Evolutionary conservation across 2,888 invertebrate species (phyloP).

Genomic region (Adela reaumurella): DNA sequence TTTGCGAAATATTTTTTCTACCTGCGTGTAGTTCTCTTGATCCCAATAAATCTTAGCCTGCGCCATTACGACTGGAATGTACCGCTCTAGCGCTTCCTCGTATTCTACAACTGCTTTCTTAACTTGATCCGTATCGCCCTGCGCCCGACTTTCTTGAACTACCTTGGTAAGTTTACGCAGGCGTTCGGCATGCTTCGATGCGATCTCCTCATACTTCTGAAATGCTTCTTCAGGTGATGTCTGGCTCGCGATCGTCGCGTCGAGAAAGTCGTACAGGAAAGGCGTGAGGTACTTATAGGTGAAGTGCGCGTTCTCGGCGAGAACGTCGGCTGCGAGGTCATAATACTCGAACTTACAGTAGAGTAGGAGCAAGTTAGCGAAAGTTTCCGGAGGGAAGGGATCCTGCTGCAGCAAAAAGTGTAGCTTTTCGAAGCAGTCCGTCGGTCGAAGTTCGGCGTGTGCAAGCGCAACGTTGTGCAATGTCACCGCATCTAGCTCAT

Average conservation of each 20-base stretch:
- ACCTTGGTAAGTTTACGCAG: constrained; percentile 89
- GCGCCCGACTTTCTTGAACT: constrained; percentile 87
- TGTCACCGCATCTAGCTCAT: constrained; percentile 96
- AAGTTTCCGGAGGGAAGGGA: constrained; percentile 96
- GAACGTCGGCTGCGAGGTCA: constrained; percentile 94
- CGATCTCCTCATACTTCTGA: constrained; percentile 91
- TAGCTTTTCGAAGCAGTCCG: constrained; percentile 85
- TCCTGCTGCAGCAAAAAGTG: constrained; percentile 90
- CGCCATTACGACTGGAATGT: constrained; percentile 98
- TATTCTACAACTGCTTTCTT: constrained; percentile 89
- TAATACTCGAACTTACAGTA: constrained; percentile 98
- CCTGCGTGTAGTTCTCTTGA: constrained; percentile 90
- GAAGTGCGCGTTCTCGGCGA: constrained; percentile 95
- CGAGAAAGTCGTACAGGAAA: constrained; percentile 92
- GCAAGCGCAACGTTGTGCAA: constrained; percentile 93
- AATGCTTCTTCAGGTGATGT: constrained; percentile 96
- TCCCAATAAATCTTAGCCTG: constrained; percentile 99
- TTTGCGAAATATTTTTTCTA: constrained; percentile 94
- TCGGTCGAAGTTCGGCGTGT: constrained; percentile 82
- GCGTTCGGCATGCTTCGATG: constrained; percentile 84
- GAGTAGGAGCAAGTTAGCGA: constrained; percentile 88
- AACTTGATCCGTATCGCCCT: constrained; percentile 84
- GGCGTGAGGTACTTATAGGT: constrained; percentile 93
- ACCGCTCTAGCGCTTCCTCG: constrained; percentile 85
- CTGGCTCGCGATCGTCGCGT: constrained; percentile 95